Evolutionary conservation across 1,140 invertebrate species (phyloP), one percentile per base, ranked within the genome.

Genomic region (Chionoecetes opilio): DNA sequence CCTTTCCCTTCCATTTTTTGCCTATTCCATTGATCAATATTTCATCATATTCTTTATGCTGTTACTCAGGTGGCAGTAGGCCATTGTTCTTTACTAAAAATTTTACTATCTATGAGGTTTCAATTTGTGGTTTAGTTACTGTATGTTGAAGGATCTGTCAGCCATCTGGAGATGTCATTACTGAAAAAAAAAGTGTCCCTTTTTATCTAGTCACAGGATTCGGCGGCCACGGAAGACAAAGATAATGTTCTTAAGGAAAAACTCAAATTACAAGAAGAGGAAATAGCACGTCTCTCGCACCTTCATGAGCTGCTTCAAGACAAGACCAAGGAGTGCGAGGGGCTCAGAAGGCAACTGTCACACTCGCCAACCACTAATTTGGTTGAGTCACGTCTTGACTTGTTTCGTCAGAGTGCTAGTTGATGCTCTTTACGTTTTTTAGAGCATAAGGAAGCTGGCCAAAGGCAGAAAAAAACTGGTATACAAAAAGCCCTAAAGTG

Each of bases 281-380:
- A 96, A 75, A 96, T 96, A 75, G 37, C 82, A 29, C 95, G 95
- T 0, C 93, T 96, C 0, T 96, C 96, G 0, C 17, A 53, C 21
- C 86, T 96, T 3, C 94, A 96, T 75, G 96, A 96, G 46, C 34
- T 93, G 29, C 91, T 96, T 31, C 85, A 95, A n/a, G 75, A 95
- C 14, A 96, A 95, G 94, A 95, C 87, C 2, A 82, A 95, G 37
- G 96, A 96, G 75, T 94, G 95, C 37, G 96, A 95, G 26, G 82
- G 93, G 32, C 94, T 95, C 17, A 86, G 94, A 84, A 95, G 93
- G 41, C 92, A 95, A 46, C 41, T 96, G 3, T 26, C 38, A n/a
- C 37, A 85, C 21, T 29, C 82, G 9, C 17, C 41, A n/a, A 34
- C 38, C 41, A 88, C 85, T 86, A n/a, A 35, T 75, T 26, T 75